Percentiles rank a stretch among this genome's conserved stretches.
These are phyloP conservation scores for Drosophila persimilis DNA, from an alignment of 1,140 invertebrate genomes.

Conservation along the genomic window DNA sequence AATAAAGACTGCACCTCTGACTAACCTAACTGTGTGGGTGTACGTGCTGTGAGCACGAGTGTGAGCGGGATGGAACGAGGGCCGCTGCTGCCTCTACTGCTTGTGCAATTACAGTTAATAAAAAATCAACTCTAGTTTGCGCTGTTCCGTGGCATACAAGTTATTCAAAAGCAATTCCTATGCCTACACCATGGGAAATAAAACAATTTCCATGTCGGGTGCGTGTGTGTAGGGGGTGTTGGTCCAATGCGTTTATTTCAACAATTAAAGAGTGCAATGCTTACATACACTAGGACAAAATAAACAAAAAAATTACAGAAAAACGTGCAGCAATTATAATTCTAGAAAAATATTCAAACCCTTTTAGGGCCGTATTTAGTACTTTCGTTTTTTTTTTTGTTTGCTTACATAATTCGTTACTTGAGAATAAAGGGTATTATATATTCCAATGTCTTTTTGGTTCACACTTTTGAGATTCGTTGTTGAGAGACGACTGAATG, in stretches of 20 bases:
- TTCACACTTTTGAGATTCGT: conserved; percentile 15
- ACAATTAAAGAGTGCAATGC: conserved; percentile 44
- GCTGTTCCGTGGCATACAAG: too few species aligned
- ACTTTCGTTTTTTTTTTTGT: conserved; percentile 21
- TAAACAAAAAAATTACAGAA: not conserved
- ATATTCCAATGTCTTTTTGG: conserved; percentile 46
- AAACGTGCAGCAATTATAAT: conserved; percentile 43
- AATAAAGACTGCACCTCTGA: too few species aligned
- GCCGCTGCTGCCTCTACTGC: too few species aligned
- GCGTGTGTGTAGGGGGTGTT: conserved; percentile 25
- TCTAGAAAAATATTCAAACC: conserved; percentile 40
- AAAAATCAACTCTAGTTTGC: too few species aligned
- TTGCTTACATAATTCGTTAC: conserved; percentile 7
- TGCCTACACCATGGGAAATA: too few species aligned
- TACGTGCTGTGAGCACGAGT: too few species aligned
- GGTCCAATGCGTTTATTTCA: conserved; percentile 46
- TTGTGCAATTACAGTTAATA: too few species aligned
- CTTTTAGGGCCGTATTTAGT: conserved; percentile 17
- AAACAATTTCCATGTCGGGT: too few species aligned
- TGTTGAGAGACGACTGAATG: not conserved
- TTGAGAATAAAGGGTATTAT: conserved; percentile 12
- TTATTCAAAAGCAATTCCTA: too few species aligned
- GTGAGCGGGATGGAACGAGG: too few species aligned
- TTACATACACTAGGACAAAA: conserved; percentile 39
- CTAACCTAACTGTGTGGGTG: too few species aligned